Conservation (phyloP, 2,888 invertebrate species). For the Sabatieria punctata region DNA sequence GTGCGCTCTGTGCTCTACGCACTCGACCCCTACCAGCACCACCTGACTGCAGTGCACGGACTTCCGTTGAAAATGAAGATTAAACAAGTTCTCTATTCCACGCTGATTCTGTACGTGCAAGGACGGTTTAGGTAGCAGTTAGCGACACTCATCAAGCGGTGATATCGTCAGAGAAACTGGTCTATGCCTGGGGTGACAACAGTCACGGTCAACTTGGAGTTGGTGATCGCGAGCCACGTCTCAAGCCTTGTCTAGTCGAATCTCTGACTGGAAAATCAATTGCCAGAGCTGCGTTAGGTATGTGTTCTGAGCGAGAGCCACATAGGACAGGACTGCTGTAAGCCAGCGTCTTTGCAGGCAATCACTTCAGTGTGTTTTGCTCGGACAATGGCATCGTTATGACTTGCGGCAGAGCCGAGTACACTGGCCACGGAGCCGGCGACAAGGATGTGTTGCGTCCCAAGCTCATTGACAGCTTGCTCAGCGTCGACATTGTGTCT, state of each 20-base stretch:
- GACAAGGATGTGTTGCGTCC: slow-evolving; percentile 44
- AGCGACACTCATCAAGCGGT: slow-evolving; percentile 44
- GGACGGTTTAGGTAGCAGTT: slow-evolving; percentile 40
- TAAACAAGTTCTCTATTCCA: not conserved
- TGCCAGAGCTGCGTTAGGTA: slow-evolving; percentile 29
- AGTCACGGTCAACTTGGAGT: slow-evolving; percentile 48
- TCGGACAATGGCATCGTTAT: slow-evolving; percentile 50
- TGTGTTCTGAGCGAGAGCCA: not conserved
- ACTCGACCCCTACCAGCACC: slow-evolving; percentile 13
- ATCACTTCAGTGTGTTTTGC: slow-evolving; percentile 49
- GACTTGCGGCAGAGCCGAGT: slow-evolving; percentile 49
- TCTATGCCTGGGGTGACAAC: slow-evolving; percentile 54
- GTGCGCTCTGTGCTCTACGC: slow-evolving; percentile 21
- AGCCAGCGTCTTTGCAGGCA: slow-evolving; percentile 43
- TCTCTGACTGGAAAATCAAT: slow-evolving; percentile 46
- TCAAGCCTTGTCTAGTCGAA: slow-evolving; percentile 45
- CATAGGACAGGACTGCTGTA: not conserved
- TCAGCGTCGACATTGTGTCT: slow-evolving; percentile 45
- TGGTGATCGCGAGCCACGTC: slow-evolving; percentile 34
- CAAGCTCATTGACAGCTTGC: slow-evolving; percentile 40
- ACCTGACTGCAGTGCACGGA: not conserved
- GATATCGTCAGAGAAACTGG: slow-evolving; percentile 44
- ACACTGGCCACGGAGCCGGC: slow-evolving; percentile 48
- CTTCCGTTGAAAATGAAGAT: slow-evolving; percentile 1
- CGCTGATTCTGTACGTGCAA: not conserved